Evolutionary conservation across 1,140 invertebrate genomes (phyloP), one percentile per base, ranked within the genome.

Genomic region (Chrysoperla carnea): DNA sequence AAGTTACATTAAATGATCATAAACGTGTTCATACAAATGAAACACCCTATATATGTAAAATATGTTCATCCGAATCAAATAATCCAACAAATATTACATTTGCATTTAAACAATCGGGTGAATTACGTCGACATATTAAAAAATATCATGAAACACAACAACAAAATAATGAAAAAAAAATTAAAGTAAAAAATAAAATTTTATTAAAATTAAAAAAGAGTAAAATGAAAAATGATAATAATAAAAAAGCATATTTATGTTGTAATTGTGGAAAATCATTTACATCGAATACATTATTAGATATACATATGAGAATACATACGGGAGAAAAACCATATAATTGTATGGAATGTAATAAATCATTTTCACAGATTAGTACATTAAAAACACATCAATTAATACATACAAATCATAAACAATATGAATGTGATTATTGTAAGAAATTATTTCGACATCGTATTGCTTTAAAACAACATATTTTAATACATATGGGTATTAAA

Each of bases 321-420:
- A 56, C 56, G 11, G 59, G 56, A 1, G 56, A 58, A 40, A 64
- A 65, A 46, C 59, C 59, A 0, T 66, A 57, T 39, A 51, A 52
- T 29, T 68, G 66, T 48, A 52, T 54, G 36, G 52, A 61, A 8
- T 68, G 65, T 43, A 57, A 54, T 11, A 68, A 66, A 48, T 46
- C 49, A 40, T 56, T 56, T 7, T 14, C 13, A 29, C 12, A 35
- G 12, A 17, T 29, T 11, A 17, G 17, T 44, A 40, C 5, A 23
- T 44, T 75, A 37, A 72, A 69, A 27, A 68, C 68, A 43, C 72
- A 75, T 41, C 63, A 69, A 55, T 64, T 68, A 40, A 63, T 66
- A 6, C 72, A 75, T 50, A 73, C 70, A 4, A 70, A 69, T 0
- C 69, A 73, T 39, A 76, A 68, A 60, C 76, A 65, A 45, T 76